Evolutionary conservation across 2,113 vertebrate species (phyloP).

Genomic region (Riparia riparia): DNA sequence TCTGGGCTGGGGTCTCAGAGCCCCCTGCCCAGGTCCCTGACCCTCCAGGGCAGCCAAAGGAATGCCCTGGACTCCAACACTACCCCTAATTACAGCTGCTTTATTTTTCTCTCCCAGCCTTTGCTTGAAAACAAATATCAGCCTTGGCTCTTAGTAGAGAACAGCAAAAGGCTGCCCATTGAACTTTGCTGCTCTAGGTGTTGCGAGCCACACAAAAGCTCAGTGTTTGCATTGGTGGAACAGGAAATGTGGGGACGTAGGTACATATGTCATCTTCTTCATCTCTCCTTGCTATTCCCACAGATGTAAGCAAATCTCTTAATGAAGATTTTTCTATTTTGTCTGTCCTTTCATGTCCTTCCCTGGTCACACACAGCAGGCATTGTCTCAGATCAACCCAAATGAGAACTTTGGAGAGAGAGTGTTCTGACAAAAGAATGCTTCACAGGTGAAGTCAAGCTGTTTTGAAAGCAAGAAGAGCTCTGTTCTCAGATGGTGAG

Average conservation of each 20-base stretch:
- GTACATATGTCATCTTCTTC: background rate
- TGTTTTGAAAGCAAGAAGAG: background rate
- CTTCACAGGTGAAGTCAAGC: background rate
- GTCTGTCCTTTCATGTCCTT: background rate
- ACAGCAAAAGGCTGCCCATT: background rate
- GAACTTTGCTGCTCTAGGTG: accelerated
- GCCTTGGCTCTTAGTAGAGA: background rate
- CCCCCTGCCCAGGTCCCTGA: too few species aligned
- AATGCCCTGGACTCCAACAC: too few species aligned
- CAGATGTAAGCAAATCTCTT: background rate
- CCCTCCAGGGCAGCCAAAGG: too few species aligned
- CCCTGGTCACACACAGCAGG: background rate
- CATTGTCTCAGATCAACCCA: background rate
- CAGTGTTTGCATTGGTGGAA: background rate
- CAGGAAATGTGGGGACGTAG: too few species aligned
- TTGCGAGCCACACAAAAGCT: background rate
- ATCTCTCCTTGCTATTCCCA: background rate
- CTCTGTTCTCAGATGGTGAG: background rate
- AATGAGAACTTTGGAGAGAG: background rate
- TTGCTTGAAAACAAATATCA: background rate
- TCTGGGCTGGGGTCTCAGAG: too few species aligned
- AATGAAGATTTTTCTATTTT: background rate
- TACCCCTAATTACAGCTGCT: background rate
- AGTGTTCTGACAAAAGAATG: background rate
- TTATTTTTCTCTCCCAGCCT: background rate